Evolutionary conservation across 1,140 invertebrate species (phyloP), one percentile per base, ranked within the genome.

Genomic region (Zaprionus capensis): DNA sequence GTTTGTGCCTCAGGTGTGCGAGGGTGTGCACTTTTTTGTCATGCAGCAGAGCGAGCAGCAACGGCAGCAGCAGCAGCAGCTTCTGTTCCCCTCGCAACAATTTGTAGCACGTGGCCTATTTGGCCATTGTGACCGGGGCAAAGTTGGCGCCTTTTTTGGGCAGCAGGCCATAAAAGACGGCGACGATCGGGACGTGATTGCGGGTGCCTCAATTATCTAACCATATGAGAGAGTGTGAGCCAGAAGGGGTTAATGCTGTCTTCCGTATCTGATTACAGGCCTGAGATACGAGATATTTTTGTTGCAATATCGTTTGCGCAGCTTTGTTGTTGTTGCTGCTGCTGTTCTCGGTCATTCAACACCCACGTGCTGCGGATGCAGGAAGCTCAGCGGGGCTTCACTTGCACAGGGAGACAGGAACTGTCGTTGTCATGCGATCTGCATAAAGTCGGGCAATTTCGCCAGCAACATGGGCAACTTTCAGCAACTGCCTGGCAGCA

Each of bases 71-170:
- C 28, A 55, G 63, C 58, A 77, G 64, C 56, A 72, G 69, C 38
- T 71, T 46, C 67, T 62, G 67, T 71, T 59, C 44, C 36, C 41
- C 24, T 46, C 26, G 58, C 79, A 80, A 75, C 67, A 78, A 76
- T 81, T 83, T 79, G 79, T 81, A 90, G 86, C 85, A 90, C 85
- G 85, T 90, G 85, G 74, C 79, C 80, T 73, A 71, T 76, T 78
- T 76, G 72, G 72, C 64, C 71, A 78, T 75, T 71, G 71, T 76
- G 56, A 55, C 44, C 70, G 59, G 70, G 65, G 71, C 65, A 75
- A 78, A 62, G 82, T 85, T 90, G 86, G 85, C 79, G 86, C 86
- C 73, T 61, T 82, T 91, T 87, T 82, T 78, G 76, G 76, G 61
- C 66, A 78, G 56, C 70, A 61, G 76, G 28, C 76, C 71, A 70